Percentiles rank a stretch among this genome's conserved stretches.
Evolutionary conservation across 2,888 invertebrate genomes (phyloP).

Genomic region (Apamea epomidion): DNA sequence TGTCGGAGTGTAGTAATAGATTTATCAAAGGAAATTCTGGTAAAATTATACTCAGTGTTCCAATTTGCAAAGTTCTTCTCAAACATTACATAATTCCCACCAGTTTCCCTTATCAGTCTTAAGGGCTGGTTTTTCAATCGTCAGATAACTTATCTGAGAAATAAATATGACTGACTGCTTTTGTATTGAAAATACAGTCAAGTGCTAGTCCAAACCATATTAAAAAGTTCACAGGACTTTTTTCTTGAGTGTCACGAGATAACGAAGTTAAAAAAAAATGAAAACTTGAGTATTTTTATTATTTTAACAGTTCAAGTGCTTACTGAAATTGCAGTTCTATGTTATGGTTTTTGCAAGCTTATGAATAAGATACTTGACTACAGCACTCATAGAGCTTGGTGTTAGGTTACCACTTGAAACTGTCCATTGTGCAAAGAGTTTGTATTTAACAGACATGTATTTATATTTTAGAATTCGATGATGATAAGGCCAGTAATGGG

Average conservation of each 20-base stretch:
- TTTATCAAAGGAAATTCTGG: not conserved
- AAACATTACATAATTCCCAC: not conserved
- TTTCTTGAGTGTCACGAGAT: not conserved
- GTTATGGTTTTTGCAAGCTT: not conserved
- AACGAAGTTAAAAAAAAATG: too few relatives aligned
- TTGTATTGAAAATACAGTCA: not conserved
- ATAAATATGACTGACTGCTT: not conserved
- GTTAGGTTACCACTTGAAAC: conserved; percentile 39
- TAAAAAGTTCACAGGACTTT: too few relatives aligned
- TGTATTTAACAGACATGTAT: not conserved
- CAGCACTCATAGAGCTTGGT: conserved; percentile 6
- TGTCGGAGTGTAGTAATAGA: not conserved
- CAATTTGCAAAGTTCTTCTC: too few relatives aligned
- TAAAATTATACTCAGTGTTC: too few relatives aligned
- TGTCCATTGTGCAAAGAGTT: not conserved
- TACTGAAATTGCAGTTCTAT: not conserved
- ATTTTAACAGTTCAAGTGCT: not conserved
- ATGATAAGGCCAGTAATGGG: conserved; percentile 77
- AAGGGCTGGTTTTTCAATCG: not conserved
- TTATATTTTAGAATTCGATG: conserved; percentile 65
- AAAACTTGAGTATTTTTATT: too few relatives aligned
- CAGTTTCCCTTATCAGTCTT: not conserved
- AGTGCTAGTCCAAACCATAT: not conserved
- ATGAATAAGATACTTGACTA: conserved; percentile 10
- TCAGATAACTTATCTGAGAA: too few relatives aligned